Evolutionary conservation across 2,888 invertebrate species (phyloP).

Genomic region (Parascotia fuliginaria): DNA sequence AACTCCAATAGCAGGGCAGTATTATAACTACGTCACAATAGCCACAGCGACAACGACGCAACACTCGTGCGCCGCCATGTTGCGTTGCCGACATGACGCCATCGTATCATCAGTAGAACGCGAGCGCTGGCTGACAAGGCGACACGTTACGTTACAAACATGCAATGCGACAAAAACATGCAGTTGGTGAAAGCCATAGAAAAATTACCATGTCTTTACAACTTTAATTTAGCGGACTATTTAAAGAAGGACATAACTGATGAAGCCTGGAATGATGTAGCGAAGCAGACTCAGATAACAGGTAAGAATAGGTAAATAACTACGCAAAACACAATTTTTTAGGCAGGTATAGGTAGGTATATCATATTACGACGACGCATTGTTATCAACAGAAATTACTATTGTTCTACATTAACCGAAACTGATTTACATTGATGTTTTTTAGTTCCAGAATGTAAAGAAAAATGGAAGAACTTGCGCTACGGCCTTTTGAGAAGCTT

Average conservation of each 20-base stretch:
- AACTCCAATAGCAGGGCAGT: slow-evolving; percentile 24
- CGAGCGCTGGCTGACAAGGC: slow-evolving; percentile 15
- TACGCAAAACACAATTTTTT: background rate
- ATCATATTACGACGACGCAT: no score
- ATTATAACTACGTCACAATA: slow-evolving; percentile 29
- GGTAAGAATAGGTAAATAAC: slow-evolving; percentile 37
- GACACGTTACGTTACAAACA: slow-evolving; percentile 27
- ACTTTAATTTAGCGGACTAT: slow-evolving; percentile 50
- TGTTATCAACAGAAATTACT: no score
- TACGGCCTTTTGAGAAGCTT: slow-evolving; percentile 57
- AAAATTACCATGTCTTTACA: slow-evolving; percentile 54
- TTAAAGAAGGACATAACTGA: slow-evolving; percentile 55
- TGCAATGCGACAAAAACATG: slow-evolving; percentile 52
- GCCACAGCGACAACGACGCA: slow-evolving; percentile 50
- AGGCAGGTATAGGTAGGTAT: no score
- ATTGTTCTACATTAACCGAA: no score
- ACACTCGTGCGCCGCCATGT: slow-evolving; percentile 45
- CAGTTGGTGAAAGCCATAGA: slow-evolving; percentile 50
- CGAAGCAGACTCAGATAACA: slow-evolving; percentile 43
- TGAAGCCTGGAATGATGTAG: slow-evolving; percentile 55
- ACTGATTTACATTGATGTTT: background rate
- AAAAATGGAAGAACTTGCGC: slow-evolving; percentile 62
- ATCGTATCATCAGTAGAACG: slow-evolving; percentile 28
- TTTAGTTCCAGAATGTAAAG: slow-evolving; percentile 54
- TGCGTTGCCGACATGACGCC: slow-evolving; percentile 48